Conservation (phyloP, 2,113 vertebrate species). For the Salminus brasiliensis region DNA sequence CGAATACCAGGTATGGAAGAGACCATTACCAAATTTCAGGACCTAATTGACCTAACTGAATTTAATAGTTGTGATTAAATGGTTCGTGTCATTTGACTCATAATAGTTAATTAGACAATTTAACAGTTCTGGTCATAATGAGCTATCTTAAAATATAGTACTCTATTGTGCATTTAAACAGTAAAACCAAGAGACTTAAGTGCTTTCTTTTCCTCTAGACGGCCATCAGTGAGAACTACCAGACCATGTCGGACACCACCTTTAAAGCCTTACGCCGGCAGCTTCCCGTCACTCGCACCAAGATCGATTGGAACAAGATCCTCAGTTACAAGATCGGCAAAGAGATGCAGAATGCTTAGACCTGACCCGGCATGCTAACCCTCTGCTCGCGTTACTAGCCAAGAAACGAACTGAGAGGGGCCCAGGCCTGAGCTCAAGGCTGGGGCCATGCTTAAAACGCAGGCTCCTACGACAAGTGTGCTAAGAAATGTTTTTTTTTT, state of each 20-base stretch:
- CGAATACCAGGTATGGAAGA: constrained; percentile 89
- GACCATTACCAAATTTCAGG: too few species aligned
- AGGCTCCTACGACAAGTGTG: constrained; percentile 40
- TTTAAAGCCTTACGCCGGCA: constrained; percentile 96
- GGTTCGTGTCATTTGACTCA: not conserved
- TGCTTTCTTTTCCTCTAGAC: constrained; percentile 71
- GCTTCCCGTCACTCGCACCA: constrained; percentile 95
- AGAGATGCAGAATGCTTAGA: constrained; percentile 92
- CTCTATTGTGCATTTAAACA: not conserved
- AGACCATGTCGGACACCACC: constrained; percentile 96
- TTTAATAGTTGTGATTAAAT: not conserved
- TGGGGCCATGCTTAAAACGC: constrained; percentile 13
- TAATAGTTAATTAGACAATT: not conserved
- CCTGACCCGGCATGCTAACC: constrained; percentile 33
- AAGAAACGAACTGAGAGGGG: constrained; percentile 28
- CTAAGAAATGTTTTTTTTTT: constrained; percentile 31
- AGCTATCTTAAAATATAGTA: not conserved
- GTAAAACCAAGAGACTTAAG: not conserved
- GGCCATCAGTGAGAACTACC: constrained; percentile 94
- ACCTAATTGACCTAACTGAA: constrained; percentile 23
- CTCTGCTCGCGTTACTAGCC: constrained; percentile 50
- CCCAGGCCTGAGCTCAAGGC: constrained; percentile 10
- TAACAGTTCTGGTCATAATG: not conserved
- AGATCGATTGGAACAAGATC: constrained; percentile 99
- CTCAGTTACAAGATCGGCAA: constrained; percentile 99